phyloP scores from a whole-genome alignment of 2,797 vertebrate species.

The Coluber constrictor region DNA sequence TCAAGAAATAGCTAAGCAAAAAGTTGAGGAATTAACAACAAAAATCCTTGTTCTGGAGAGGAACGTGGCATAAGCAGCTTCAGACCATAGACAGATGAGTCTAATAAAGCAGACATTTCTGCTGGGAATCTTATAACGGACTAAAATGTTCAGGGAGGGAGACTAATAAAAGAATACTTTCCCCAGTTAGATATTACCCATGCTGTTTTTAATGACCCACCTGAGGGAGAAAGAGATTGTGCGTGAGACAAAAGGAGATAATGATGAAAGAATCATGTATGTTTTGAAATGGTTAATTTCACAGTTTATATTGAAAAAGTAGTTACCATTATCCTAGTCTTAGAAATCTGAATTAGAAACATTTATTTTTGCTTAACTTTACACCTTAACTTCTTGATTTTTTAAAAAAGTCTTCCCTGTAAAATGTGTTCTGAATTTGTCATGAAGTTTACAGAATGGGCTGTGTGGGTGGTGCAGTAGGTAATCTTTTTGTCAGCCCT shows the following conservation, averaged over 20 bases:
- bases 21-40: neutral
- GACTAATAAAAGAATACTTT: constrained; percentile 7
- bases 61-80: neutral
- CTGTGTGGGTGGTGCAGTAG: neutral
- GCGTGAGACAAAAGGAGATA: neutral
- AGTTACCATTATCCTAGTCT: neutral
- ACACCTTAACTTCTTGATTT: neutral
- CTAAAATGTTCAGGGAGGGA: neutral
- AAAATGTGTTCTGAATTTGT: neutral
- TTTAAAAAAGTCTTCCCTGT: neutral
- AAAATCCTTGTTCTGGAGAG: constrained; percentile 1
- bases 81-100: constrained; percentile 17
- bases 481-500: neutral
- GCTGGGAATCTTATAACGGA: neutral
- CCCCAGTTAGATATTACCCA: neutral
- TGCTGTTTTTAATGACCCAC: neutral
- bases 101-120: constrained; percentile 27
- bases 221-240: neutral
- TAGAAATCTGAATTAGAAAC: neutral
- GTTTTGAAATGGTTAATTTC: neutral
- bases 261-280: neutral
- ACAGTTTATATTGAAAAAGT: neutral
- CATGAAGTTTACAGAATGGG: neutral
- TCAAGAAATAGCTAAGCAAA: neutral
- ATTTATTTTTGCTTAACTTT: neutral